Percentiles rank a stretch among this genome's conserved stretches.
These are phyloP conservation scores for Pachycephala philippinensis DNA, from an alignment of 2,113 vertebrate genomes.

Conservation along the genomic window DNA sequence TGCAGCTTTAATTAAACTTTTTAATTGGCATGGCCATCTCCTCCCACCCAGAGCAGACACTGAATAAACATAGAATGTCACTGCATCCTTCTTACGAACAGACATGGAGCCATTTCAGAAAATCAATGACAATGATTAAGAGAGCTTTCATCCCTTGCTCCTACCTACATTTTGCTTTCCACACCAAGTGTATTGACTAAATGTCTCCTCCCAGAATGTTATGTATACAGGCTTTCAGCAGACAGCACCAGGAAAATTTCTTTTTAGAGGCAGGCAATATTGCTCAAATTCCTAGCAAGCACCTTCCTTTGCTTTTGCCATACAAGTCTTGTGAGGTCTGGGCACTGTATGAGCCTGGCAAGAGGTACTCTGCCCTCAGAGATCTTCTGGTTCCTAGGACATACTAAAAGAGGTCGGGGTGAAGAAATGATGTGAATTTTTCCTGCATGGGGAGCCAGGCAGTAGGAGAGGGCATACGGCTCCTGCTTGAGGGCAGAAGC, in stretches of 20 bases:
- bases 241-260: neutral
- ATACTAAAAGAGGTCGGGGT: neutral
- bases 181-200: constrained; percentile 30
- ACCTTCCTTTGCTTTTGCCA: neutral
- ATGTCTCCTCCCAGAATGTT: constrained; percentile 18
- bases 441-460: neutral
- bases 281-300: neutral
- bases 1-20: constrained; percentile 47
- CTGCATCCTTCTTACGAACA: constrained; percentile 14
- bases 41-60: neutral
- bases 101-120: neutral
- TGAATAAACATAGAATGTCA: constrained; percentile 18
- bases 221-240: neutral
- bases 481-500: neutral
- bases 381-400: neutral
- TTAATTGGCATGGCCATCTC: constrained; percentile 9
- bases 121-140: constrained; percentile 49
- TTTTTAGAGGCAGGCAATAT: neutral
- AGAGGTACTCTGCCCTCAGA: neutral
- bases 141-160: constrained; percentile 22
- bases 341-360: neutral
- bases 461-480: neutral
- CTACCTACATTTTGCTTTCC: constrained; percentile 33
- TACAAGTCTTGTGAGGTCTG: neutral
- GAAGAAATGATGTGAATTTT: neutral